Percentiles rank a stretch among this genome's conserved stretches.
These are phyloP conservation scores for Nymphalis polychloros DNA, from an alignment of 2,888 invertebrate genomes.

Conservation along the genomic window DNA sequence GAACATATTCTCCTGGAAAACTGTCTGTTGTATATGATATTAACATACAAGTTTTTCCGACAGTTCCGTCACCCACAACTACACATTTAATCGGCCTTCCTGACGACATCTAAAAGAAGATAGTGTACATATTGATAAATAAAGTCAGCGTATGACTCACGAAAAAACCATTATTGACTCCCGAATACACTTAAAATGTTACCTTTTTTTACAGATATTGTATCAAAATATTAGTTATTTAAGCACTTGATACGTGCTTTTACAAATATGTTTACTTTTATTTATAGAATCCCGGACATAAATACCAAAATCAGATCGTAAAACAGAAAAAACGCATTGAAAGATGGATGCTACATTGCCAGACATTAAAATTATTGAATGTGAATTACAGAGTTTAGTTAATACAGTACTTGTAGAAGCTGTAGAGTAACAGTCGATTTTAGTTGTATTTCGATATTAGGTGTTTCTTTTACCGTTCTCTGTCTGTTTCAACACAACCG, in stretches of 20 bases:
- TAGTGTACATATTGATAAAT: slow-evolving; percentile 56
- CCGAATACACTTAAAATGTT: slow-evolving; percentile 23
- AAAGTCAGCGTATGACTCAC: slow-evolving; percentile 72
- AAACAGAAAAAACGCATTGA: slow-evolving; percentile 59
- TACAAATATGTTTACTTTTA: slow-evolving; percentile 30
- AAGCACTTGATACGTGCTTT: slow-evolving; percentile 19
- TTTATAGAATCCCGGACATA: slow-evolving; percentile 36
- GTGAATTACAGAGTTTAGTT: too few relatives aligned
- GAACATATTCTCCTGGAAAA: slow-evolving; percentile 97
- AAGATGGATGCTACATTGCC: slow-evolving; percentile 48
- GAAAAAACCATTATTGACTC: slow-evolving; percentile 53
- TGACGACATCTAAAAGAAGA: slow-evolving; percentile 88
- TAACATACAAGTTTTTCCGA: slow-evolving; percentile 96
- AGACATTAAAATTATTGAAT: slow-evolving; percentile 18
- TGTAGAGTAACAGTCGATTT: background rate
- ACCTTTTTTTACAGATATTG: slow-evolving; percentile 27
- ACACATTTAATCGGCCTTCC: slow-evolving; percentile 96
- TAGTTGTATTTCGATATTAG: too few relatives aligned
- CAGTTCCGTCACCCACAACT: slow-evolving; percentile 95
- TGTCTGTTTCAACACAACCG: too few relatives aligned
- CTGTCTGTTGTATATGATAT: slow-evolving; percentile 96
- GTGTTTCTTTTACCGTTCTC: too few relatives aligned
- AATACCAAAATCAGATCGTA: slow-evolving; percentile 50
- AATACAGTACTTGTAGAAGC: too few relatives aligned
- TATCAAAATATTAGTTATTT: slow-evolving; percentile 24